Conservation (phyloP, 2,797 vertebrate species). For the Anguilla obscura region DNA sequence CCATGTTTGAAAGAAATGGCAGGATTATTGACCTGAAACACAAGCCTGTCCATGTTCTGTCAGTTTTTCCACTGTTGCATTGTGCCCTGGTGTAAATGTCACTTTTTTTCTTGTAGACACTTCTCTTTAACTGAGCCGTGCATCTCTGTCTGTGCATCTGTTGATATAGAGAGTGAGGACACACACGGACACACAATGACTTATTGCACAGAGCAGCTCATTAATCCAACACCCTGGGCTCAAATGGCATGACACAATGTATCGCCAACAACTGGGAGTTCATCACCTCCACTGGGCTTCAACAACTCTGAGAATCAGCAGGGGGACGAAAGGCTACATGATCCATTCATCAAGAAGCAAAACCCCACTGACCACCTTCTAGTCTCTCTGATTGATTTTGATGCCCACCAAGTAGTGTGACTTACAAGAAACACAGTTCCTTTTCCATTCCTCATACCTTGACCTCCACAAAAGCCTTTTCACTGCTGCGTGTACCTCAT, state of each 20-base stretch:
- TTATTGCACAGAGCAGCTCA: neutral
- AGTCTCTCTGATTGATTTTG: slow-evolving; percentile 13
- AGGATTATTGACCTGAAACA: neutral
- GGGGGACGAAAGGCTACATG: neutral
- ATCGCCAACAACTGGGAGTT: slow-evolving; percentile 20
- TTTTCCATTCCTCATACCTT: neutral
- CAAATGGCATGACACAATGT: slow-evolving; percentile 9
- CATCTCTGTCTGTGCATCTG: neutral
- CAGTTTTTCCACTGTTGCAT: neutral
- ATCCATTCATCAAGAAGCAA: slow-evolving; percentile 1
- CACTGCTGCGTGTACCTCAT: neutral
- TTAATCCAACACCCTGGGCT: slow-evolving; percentile 1
- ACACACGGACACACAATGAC: neutral
- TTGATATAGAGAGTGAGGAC: neutral
- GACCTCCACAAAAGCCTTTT: slow-evolving; percentile 10
- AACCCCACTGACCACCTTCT: neutral
- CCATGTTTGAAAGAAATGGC: neutral
- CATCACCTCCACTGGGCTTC: neutral
- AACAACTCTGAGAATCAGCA: neutral
- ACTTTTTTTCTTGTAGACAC: neutral
- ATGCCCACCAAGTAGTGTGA: neutral
- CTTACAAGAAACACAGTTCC: neutral
- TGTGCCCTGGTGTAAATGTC: neutral
- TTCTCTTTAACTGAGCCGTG: slow-evolving; percentile 2
- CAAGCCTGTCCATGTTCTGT: neutral